phyloP scores from a whole-genome alignment of 2,797 vertebrate genomes.

The Notolepis coatsorum region DNA sequence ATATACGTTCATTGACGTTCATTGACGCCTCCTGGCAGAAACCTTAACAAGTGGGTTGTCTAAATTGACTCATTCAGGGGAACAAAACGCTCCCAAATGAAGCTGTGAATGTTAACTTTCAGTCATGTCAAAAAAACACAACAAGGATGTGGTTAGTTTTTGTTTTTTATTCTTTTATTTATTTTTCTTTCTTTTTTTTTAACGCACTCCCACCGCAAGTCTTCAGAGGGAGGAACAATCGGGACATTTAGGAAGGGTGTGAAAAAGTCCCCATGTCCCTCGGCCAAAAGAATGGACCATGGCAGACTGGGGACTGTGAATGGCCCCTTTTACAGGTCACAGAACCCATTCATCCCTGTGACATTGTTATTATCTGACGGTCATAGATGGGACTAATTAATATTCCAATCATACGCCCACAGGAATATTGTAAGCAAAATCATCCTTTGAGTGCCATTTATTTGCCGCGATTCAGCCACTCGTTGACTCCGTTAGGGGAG shows the following conservation, averaged over 20 bases:
- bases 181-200: conserved; percentile 71
- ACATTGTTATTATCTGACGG: conserved; percentile 95
- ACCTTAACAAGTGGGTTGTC: conserved; percentile 32
- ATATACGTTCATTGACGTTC: conserved; percentile 48
- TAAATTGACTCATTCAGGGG: conserved; percentile 77
- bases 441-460: conserved; percentile 79
- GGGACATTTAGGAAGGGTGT: conserved; percentile 90
- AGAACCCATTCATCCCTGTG: conserved; percentile 91
- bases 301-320: conserved; percentile 93
- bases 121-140: too few species aligned
- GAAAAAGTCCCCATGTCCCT: conserved; percentile 92
- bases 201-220: conserved; percentile 82
- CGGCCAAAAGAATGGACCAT: conserved; percentile 90
- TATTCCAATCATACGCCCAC: conserved; percentile 95
- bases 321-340: conserved; percentile 98
- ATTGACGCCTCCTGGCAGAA: conserved; percentile 47
- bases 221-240: conserved; percentile 84
- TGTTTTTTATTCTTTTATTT: too few species aligned
- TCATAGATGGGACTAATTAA: conserved; percentile 98
- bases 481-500: conserved; percentile 62
- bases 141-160: too few species aligned
- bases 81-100: conserved; percentile 77
- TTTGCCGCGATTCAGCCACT: conserved; percentile 58
- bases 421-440: conserved; percentile 89
- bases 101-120: conserved; percentile 77